Conservation (phyloP, 2,797 vertebrate species). For the Masticophis lateralis region DNA sequence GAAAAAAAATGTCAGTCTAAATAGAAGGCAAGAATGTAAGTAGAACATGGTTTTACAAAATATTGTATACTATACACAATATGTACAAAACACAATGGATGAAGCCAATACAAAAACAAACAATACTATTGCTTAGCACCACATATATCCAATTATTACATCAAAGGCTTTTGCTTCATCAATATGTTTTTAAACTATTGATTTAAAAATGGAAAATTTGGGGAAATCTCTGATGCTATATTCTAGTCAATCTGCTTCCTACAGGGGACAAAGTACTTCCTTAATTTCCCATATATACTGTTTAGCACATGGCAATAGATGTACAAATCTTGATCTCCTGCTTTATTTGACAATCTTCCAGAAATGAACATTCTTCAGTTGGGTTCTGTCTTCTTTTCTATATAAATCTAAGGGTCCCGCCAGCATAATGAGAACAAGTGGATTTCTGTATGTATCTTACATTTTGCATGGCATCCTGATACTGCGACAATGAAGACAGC, state of each 20-base stretch:
- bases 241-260: not conserved
- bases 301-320: not conserved
- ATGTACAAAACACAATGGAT: not conserved
- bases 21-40: conserved; percentile 7
- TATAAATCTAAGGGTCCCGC: rapidly evolving
- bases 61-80: not conserved
- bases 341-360: not conserved
- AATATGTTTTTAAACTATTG: not conserved
- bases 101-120: not conserved
- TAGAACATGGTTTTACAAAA: not conserved
- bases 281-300: not conserved
- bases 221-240: not conserved
- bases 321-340: not conserved
- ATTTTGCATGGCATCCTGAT: conserved; percentile 85
- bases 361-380: not conserved
- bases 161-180: not conserved
- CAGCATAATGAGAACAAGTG: not conserved
- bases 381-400: not conserved
- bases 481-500: conserved; percentile 85
- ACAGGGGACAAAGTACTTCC: not conserved
- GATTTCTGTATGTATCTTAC: conserved; percentile 71
- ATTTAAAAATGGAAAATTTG: not conserved
- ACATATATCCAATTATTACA: not conserved
- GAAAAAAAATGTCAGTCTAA: conserved; percentile 13
- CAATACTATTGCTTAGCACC: not conserved